These are phyloP conservation scores for Protomyctophum bolini DNA, from an alignment of 2,113 vertebrate species.

Conservation along the genomic window DNA sequence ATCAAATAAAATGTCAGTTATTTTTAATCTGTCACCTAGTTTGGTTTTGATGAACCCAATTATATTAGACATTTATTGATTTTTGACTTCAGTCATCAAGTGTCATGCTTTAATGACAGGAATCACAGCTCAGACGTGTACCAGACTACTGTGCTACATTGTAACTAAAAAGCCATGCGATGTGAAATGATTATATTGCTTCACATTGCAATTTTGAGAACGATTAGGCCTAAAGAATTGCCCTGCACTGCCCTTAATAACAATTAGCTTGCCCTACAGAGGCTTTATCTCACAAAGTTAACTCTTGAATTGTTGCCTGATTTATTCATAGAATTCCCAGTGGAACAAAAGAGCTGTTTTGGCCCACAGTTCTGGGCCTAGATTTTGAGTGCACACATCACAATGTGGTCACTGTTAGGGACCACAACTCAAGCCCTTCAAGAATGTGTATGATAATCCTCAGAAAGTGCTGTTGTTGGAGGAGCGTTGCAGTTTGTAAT, in stretches of 20 bases:
- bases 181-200: constrained; percentile 4
- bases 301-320: constrained; percentile 44
- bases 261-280: constrained; percentile 35
- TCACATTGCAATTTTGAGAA: not conserved
- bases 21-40: not conserved
- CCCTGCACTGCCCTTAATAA: constrained; percentile 14
- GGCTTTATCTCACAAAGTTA: constrained; percentile 28
- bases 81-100: constrained; percentile 3
- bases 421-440: constrained; percentile 51
- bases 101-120: constrained; percentile 5
- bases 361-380: constrained; percentile 35
- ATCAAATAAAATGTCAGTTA: constrained; percentile 12
- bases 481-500: constrained; percentile 53
- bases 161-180: not conserved
- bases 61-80: constrained; percentile 21
- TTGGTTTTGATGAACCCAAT: constrained; percentile 6
- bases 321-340: constrained; percentile 61
- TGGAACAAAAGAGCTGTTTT: constrained; percentile 67
- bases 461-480: constrained; percentile 31
- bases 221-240: not conserved
- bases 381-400: constrained; percentile 51
- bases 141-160: not conserved
- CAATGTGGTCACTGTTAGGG: constrained; percentile 70
- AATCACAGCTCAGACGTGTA: not conserved
- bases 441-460: constrained; percentile 69